Base-by-base conservation (phyloP, 2,888 invertebrate genomes). In the Nowickia ferox region DNA sequence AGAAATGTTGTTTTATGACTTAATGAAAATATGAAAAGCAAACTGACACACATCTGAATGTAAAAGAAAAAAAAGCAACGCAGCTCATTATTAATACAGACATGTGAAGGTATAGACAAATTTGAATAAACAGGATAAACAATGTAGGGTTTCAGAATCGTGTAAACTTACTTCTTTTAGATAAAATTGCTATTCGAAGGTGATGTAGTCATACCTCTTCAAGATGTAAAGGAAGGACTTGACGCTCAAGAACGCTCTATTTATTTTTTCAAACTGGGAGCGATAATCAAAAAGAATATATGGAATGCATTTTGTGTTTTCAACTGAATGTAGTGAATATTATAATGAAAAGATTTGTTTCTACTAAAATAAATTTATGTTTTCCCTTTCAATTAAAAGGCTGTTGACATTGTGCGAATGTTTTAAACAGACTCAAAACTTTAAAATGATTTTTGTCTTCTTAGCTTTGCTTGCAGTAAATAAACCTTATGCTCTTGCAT, bases 11-110 rank as follows among this genome's bases (percentile, higher is more conserved):
- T 40, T 57, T 80, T 72, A 57, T 48, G 66, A 55, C 30, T 74
- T 40, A 68, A 81, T 59, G 66, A 59, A 74, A 80, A 46, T 80
- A 19, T 51, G 42, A 38, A 61, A 68, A 44, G 46, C 8, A 44
- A 72, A 63, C n/a, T n/a, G n/a, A 48, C 8, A 63, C n/a, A 40
- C 17, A 68, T 38, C 48, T 40, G 66, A 57, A 48, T 46, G 9
- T 40, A 15, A 55, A 44, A 13, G 15, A 46, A 65, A 55, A 65
- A 46, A 9, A 48, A 30, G 38, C 19, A 22, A 69, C 1, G 13
- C 38, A 19, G 40, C 19, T 55, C 10, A 19, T 55, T 69, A 53
- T 69, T 42, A 13, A 13, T 55, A 15, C 40, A 68, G 68, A 40
- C 42, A 38, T 6, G 42, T 19, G 15, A 19, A 40, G 11, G 38